Evolutionary conservation across 1,140 invertebrate species (phyloP), one percentile per base, ranked within the genome.

Genomic region (Thereuonema tuberculata): DNA sequence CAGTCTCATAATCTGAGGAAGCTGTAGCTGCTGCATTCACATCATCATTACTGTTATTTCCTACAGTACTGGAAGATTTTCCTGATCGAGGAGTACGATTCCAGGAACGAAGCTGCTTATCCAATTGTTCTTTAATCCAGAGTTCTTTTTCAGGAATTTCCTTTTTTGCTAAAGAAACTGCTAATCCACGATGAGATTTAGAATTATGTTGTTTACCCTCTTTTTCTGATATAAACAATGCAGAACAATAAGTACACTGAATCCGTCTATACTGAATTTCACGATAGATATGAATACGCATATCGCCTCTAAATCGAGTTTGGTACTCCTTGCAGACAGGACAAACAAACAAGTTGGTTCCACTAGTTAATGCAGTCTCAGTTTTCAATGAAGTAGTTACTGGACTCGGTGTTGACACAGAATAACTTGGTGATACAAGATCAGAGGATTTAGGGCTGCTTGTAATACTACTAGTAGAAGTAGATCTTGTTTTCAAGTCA

Each of bases 281-380:
- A 24, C 76, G 71, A 56, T 73, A 81, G 25, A 82, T 62, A 67
- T 82, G 80, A 61, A 77, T 74, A 15, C 74, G 68, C 61, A 81
- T 74, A 31, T 79, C 75, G 2, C 72, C 67, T n/a, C 74, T 72
- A 31, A 75, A 74, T 23, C 72, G 77, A 0, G 76, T 74, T 56
- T 75, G 76, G 61, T 76, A 80, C 5, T 67, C 61, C 5, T 70
- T 67, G 61, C 80, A 82, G n/a, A 78, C 66, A 0, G 80, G 75
- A 66, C 80, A 82, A 25, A 67, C 66, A 59, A 73, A 79, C 23
- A 71, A 59, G 69, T 37, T 17, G n/a, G n/a, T n/a, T n/a, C n/a
- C n/a, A n/a, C n/a, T n/a, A n/a, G n/a, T n/a, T n/a, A n/a, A n/a
- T n/a, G n/a, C n/a, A n/a, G n/a, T n/a, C n/a, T n/a, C n/a, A n/a